Conservation (phyloP, 2,888 invertebrate species). For the Temnothorax unifasciatus region DNA sequence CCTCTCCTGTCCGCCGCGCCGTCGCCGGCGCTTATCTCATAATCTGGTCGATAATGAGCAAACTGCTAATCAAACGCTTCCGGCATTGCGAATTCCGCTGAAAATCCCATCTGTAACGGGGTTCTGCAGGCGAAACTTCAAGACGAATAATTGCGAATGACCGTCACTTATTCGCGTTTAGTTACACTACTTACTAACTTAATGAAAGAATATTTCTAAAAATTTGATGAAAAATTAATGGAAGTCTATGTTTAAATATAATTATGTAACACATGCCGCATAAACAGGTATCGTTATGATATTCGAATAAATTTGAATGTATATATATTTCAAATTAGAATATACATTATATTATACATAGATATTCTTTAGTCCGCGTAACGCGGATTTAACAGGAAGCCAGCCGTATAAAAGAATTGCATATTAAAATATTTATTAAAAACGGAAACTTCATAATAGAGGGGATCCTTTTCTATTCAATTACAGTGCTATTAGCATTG, state of each 20-base stretch:
- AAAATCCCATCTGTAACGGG: background rate
- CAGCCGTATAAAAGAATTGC: background rate
- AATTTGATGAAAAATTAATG: conserved; percentile 2
- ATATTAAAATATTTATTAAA: conserved; percentile 41
- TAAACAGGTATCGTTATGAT: no score
- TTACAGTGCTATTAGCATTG: conserved; percentile 36
- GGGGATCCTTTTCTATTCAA: conserved; percentile 35
- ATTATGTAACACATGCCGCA: background rate
- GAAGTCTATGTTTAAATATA: background rate
- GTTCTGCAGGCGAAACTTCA: background rate
- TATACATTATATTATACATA: no score
- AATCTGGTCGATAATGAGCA: conserved; percentile 71
- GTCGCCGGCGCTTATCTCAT: conserved; percentile 59
- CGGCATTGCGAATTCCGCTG: conserved; percentile 58
- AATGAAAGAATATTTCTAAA: conserved; percentile 6
- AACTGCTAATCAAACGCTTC: conserved; percentile 76
- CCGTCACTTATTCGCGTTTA: background rate
- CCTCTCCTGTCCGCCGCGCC: conserved; percentile 62
- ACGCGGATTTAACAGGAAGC: background rate
- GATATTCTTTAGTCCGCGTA: no score
- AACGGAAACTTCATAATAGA: conserved; percentile 16
- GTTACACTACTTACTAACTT: background rate
- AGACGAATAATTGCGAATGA: background rate
- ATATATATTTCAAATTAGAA: no score
- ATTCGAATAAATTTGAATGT: no score